These are phyloP conservation scores for Aethina tumida DNA, from an alignment of 1,140 invertebrate species.

Conservation along the genomic window DNA sequence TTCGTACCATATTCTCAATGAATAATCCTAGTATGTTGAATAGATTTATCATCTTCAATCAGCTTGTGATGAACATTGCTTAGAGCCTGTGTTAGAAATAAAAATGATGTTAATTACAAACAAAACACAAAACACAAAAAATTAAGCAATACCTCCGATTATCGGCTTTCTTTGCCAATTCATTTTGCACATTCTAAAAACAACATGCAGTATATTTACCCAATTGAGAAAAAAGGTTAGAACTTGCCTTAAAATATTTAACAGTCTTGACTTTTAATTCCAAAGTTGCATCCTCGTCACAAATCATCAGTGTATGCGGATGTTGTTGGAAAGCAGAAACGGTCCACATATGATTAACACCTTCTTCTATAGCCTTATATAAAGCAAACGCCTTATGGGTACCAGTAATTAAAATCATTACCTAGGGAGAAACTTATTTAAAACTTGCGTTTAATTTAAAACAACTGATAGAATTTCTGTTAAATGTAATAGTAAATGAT, in stretches of 20 bases:
- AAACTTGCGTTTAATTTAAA: no score
- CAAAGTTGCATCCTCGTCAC: slow-evolving; percentile 95
- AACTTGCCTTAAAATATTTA: slow-evolving; percentile 92
- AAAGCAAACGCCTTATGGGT: slow-evolving; percentile 93
- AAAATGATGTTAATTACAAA: no score
- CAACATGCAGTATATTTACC: no score
- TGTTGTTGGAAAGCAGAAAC: slow-evolving; percentile 98
- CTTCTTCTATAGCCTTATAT: slow-evolving; percentile 94
- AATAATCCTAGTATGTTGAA: slow-evolving; percentile 34
- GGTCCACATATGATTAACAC: slow-evolving; percentile 99
- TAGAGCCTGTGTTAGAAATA: slow-evolving; percentile 45
- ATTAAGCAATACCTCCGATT: slow-evolving; percentile 17
- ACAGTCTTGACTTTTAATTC: slow-evolving; percentile 97
- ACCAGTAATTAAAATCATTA: slow-evolving; percentile 98
- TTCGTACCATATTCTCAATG: no score
- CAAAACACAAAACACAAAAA: slow-evolving; percentile 18
- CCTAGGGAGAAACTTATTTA: slow-evolving; percentile 43
- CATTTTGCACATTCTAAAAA: no score
- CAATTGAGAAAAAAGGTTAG: slow-evolving; percentile 8
- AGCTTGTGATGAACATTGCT: slow-evolving; percentile 61
- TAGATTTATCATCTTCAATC: slow-evolving; percentile 47
- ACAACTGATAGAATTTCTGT: no score
- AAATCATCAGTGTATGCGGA: slow-evolving; percentile 82
- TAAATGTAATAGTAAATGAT: no score
- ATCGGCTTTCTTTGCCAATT: slow-evolving; percentile 3